Conservation (phyloP, 2,113 vertebrate species). For the Gadus chalcogrammus region DNA sequence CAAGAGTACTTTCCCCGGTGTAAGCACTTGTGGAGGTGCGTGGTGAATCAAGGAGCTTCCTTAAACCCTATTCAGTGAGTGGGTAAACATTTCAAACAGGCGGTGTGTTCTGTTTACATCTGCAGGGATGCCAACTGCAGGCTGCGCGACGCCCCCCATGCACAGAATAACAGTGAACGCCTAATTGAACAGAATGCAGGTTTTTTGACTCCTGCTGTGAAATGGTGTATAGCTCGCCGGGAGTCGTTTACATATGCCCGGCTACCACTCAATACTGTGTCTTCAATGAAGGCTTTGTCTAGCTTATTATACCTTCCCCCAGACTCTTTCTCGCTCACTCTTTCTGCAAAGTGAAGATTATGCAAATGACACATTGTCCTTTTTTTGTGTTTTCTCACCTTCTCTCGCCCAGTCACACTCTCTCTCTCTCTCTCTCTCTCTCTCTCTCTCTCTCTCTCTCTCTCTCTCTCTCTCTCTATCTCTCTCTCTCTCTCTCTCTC, state of each 20-base stretch:
- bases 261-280: constrained; percentile 32
- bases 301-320: constrained; percentile 54
- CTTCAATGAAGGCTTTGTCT: constrained; percentile 48
- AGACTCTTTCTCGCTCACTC: constrained; percentile 19
- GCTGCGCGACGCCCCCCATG: no score
- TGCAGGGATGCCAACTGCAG: no score
- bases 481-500: neutral
- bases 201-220: constrained; percentile 1
- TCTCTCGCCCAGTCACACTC: neutral
- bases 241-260: constrained; percentile 28
- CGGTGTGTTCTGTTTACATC: no score
- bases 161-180: no score
- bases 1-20: no score
- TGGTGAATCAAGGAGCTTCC: no score
- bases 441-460: constrained; percentile 22
- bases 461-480: neutral
- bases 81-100: no score
- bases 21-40: no score
- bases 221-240: constrained; percentile 27
- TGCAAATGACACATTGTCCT: constrained; percentile 61
- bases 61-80: no score
- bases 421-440: neutral
- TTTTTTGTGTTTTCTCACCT: constrained; percentile 27
- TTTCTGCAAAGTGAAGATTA: constrained; percentile 59
- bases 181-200: neutral